Percentiles rank a stretch among this genome's conserved stretches.
These are phyloP conservation scores for Shinisaurus crocodilurus DNA, from an alignment of 2,113 vertebrate genomes.

Conservation along the genomic window DNA sequence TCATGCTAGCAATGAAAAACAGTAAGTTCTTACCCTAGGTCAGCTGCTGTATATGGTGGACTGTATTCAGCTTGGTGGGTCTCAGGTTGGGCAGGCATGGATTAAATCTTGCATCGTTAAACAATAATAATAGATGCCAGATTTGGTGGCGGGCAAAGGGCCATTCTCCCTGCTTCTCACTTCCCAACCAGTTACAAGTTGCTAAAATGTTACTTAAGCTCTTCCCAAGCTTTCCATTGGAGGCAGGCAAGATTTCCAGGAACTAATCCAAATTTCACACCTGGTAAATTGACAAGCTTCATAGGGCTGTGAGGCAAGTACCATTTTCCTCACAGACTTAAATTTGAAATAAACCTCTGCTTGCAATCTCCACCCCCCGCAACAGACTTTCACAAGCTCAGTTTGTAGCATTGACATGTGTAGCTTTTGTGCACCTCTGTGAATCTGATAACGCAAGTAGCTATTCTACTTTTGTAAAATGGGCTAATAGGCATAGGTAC, in stretches of 20 bases:
- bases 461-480: background rate
- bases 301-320: background rate
- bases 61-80: background rate
- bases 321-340: rapidly evolving
- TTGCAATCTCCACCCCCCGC: slow-evolving; percentile 3
- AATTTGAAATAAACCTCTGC: background rate
- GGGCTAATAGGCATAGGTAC: background rate
- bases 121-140: background rate
- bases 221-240: background rate
- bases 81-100: background rate
- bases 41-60: background rate
- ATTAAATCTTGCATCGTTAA: background rate
- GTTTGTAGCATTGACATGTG: background rate
- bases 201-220: background rate
- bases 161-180: background rate
- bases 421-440: background rate
- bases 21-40: background rate
- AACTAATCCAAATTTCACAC: background rate
- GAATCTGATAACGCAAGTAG: background rate
- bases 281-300: background rate
- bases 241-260: background rate
- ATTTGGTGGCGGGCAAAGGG: background rate
- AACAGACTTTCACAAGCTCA: background rate
- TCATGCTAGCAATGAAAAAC: background rate
- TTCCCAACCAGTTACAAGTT: background rate